phyloP scores from a whole-genome alignment of 1,140 invertebrate genomes.

The Cheumatopsyche charites region DNA sequence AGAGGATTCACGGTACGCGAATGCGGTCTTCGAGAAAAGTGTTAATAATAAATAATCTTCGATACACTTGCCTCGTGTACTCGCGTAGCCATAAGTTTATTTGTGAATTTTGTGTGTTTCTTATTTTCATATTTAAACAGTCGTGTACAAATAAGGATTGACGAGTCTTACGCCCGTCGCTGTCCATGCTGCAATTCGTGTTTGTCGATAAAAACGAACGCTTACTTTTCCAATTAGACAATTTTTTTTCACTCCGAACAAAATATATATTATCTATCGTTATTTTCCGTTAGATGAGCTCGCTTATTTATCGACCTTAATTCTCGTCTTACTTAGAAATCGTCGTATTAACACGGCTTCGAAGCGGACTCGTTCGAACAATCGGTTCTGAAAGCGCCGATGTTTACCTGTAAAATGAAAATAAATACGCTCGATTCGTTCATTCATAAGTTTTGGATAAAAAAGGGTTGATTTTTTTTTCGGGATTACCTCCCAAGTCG shows the following conservation, averaged over 20 bases:
- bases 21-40: too few species aligned
- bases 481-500: conserved; percentile 2
- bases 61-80: too few species aligned
- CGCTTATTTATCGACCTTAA: neutral
- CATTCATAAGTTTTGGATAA: conserved; percentile 9
- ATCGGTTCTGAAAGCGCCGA: too few species aligned
- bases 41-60: too few species aligned
- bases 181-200: conserved; percentile 11
- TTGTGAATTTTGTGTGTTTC: conserved; percentile 9
- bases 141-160: conserved; percentile 21
- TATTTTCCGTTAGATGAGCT: conserved; percentile 11
- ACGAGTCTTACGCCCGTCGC: neutral
- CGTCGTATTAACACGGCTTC: too few species aligned
- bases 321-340: too few species aligned
- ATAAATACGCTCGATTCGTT: neutral
- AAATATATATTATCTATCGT: conserved; percentile 1
- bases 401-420: neutral
- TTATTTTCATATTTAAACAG: neutral
- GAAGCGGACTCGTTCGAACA: too few species aligned
- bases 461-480: neutral
- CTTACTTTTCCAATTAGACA: conserved; percentile 20
- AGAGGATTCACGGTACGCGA: too few species aligned
- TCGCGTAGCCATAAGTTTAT: too few species aligned
- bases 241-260: conserved; percentile 6
- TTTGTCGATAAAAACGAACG: conserved; percentile 18